Base-by-base conservation (phyloP, 2,113 vertebrate genomes). In the Coptodon bakossiorum region DNA sequence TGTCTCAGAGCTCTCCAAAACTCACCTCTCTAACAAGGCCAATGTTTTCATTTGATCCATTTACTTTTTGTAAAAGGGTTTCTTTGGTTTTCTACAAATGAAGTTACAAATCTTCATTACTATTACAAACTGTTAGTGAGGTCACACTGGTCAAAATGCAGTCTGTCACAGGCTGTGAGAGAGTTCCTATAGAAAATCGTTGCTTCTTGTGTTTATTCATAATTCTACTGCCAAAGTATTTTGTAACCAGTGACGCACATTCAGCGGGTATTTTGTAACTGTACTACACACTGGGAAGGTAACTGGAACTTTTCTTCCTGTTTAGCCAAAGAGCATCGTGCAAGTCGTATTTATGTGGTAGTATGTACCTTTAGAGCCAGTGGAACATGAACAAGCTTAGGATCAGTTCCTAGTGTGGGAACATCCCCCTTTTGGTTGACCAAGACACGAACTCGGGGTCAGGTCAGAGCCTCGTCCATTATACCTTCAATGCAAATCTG, bases 401-500 rank as follows among this genome's bases (percentile, higher is more conserved):
- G 53, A 83, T 61, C 48, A 38, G 29, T 59, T 63, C 71, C 34
- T 50, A 59, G 68, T 90, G 22, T 90, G 91, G 88, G 91, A 93
- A 91, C 73, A 10, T 73, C 76, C 53, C 81, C 24, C 43, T 87
- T 80, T 16, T 34, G 43, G 80, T 82, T 87, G 81, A 73, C 6
- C 87, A 34, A 38, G 86, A 61, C 71, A 17, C 2, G 27, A 89
- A 85, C 82, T 43, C 19, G 1, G 24, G 73, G 81, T 90, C 88
- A 82, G 90, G 90, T 95, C 91, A 86, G 84, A 56, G 63, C 82
- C 87, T 88, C 89, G 48, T 90, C 90, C 71, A 61, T 90, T 89
- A 92, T 54, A 52, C 57, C 43, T 34, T 82, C 89, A 91, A 61
- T 82, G 79, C 85, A 79, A 80, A 91, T 88, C 66, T 82, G 53